Percentiles rank a stretch among this genome's conserved stretches.
phyloP scores from a whole-genome alignment of 2,113 vertebrate species.

The Eidolon helvum region DNA sequence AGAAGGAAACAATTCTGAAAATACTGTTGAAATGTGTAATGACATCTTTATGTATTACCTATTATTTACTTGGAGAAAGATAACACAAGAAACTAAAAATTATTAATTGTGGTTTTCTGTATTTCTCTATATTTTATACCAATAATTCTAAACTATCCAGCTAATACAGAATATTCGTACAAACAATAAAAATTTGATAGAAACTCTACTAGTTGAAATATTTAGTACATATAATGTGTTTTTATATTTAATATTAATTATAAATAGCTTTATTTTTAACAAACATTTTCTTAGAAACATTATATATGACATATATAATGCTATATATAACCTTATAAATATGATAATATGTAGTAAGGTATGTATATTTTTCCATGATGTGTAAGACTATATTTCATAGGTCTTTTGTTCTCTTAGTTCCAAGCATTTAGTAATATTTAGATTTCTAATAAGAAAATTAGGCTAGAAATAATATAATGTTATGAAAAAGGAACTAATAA shows the following conservation, averaged over 20 bases:
- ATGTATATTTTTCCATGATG: background rate
- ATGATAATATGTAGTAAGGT: background rate
- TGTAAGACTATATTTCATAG: background rate
- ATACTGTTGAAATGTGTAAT: background rate
- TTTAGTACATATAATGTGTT: background rate
- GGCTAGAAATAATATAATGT: background rate
- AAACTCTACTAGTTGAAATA: background rate
- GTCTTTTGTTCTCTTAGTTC: background rate
- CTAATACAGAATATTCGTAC: background rate
- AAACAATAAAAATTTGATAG: background rate
- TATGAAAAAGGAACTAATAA: background rate
- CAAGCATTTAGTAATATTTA: background rate
- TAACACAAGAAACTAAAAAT: background rate
- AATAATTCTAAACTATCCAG: background rate
- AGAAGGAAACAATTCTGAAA: background rate
- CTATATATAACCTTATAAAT: background rate
- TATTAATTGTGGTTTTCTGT: background rate
- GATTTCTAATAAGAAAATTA: background rate
- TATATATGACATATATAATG: background rate
- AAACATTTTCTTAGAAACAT: background rate
- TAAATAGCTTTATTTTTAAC: background rate
- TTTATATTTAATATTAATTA: background rate
- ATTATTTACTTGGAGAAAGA: background rate
- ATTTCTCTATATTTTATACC: background rate
- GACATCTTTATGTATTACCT: background rate